Evolutionary conservation across 2,797 vertebrate genomes (phyloP).

Genomic region (Tiaroga cobitis): DNA sequence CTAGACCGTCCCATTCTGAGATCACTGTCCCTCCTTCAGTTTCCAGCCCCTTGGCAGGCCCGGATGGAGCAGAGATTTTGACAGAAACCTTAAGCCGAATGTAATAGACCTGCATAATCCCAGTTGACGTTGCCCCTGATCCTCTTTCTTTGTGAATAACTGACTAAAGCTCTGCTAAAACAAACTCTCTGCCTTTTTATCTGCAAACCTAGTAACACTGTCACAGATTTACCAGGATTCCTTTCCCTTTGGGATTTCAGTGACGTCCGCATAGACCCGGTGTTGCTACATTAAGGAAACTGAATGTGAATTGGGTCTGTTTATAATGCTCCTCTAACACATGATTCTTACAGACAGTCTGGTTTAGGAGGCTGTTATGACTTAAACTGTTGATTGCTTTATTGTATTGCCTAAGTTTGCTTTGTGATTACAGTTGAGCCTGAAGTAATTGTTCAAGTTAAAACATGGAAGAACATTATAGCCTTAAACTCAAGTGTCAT

Average conservation of each 20-base stretch:
- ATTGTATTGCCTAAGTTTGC: constrained; percentile 40
- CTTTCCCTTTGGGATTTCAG: constrained; percentile 1
- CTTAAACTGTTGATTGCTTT: constrained; percentile 29
- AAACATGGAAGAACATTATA: constrained; percentile 59
- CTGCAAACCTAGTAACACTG: constrained; percentile 12
- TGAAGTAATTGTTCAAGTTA: constrained; percentile 66
- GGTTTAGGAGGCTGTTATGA: constrained; percentile 45
- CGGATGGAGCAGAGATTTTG: constrained; percentile 40
- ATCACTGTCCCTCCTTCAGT: constrained; percentile 32
- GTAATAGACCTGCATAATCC: constrained; percentile 53
- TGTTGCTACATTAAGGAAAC: constrained; percentile 8
- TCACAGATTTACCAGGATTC: constrained; percentile 28
- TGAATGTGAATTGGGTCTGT: background rate
- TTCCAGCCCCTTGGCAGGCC: constrained; percentile 38
- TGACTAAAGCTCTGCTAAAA: constrained; percentile 18
- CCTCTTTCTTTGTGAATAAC: constrained; percentile 25
- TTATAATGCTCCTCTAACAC: background rate
- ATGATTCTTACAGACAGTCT: constrained; percentile 23
- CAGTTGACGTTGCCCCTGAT: constrained; percentile 40
- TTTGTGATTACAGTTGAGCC: constrained; percentile 63
- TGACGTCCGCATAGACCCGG: background rate
- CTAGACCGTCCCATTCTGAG: constrained; percentile 32
- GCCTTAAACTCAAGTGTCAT: constrained; percentile 5
- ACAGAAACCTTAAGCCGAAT: constrained; percentile 45
- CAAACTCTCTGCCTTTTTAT: constrained; percentile 35